Evolutionary conservation across 2,797 vertebrate genomes (phyloP).

Genomic region (Limnodromus scolopaceus): DNA sequence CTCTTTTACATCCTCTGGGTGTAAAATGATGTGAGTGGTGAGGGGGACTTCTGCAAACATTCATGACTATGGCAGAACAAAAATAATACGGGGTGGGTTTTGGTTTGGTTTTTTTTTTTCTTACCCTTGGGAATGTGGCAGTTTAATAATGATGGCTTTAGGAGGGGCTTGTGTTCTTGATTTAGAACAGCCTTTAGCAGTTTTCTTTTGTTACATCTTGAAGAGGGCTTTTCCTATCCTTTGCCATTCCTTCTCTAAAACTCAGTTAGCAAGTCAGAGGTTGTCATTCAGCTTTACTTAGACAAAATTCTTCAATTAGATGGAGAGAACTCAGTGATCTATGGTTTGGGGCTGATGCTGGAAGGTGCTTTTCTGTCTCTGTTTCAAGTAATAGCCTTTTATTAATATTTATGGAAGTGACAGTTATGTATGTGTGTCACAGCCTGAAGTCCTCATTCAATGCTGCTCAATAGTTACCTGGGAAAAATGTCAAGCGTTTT

Average conservation of each 20-base stretch:
- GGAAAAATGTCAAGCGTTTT: neutral
- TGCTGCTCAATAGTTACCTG: neutral
- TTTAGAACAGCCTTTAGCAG: slow-evolving; percentile 7
- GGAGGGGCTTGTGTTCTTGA: neutral
- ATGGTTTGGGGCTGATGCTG: neutral
- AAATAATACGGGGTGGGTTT: neutral
- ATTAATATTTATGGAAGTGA: neutral
- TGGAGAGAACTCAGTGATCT: neutral
- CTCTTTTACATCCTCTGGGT: neutral
- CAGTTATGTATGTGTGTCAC: neutral
- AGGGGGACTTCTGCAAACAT: neutral
- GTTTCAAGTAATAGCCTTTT: slow-evolving; percentile 7
- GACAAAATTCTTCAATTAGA: neutral
- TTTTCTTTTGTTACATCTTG: neutral
- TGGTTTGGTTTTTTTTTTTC: neutral
- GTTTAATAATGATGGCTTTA: neutral
- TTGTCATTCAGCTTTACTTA: neutral
- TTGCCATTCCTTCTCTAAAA: neutral
- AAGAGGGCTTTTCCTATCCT: neutral
- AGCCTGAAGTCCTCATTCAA: neutral
- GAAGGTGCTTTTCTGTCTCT: neutral
- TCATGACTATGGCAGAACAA: neutral
- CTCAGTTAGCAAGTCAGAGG: neutral
- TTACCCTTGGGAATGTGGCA: neutral
- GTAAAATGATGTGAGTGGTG: neutral